Conservation (phyloP, 37 sponge, comb jelly and placozoan species). For the Bolinopsis microptera region DNA sequence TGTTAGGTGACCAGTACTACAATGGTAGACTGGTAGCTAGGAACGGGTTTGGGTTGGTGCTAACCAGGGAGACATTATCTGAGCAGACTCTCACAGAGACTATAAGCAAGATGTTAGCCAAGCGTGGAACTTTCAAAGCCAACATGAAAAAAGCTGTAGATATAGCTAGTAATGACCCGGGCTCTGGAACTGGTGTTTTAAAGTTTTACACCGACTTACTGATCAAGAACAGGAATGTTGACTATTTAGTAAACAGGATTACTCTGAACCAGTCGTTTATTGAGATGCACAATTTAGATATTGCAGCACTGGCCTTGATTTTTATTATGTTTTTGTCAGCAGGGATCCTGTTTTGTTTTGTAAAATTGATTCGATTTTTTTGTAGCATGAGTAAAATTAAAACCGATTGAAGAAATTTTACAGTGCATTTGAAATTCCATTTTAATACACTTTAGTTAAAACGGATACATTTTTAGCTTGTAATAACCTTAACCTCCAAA, state of each 20-base stretch:
- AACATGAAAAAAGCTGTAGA: not conserved
- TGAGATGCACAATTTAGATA: not conserved
- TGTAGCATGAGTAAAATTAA: no score
- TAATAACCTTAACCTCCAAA: no score
- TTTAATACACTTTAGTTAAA: no score
- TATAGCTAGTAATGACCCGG: conserved; percentile 11
- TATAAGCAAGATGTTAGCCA: not conserved
- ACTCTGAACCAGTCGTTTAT: not conserved
- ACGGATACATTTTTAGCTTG: no score
- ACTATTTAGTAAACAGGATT: not conserved
- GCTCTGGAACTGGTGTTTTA: conserved; percentile 5
- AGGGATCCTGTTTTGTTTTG: no score
- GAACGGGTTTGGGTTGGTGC: not conserved
- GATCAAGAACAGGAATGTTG: not conserved
- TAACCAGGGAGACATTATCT: not conserved
- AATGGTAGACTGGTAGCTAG: conserved; percentile 9
- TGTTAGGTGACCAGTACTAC: conserved; percentile 42
- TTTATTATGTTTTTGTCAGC: no score
- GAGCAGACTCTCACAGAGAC: not conserved
- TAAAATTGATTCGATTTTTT: no score
- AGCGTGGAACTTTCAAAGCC: not conserved
- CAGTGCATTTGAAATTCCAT: no score
- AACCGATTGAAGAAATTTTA: no score
- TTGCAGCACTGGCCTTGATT: no score
- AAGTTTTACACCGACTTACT: not conserved